Evolutionary conservation across 1,140 invertebrate species (phyloP).

Genomic region (Drosophila bocki): DNA sequence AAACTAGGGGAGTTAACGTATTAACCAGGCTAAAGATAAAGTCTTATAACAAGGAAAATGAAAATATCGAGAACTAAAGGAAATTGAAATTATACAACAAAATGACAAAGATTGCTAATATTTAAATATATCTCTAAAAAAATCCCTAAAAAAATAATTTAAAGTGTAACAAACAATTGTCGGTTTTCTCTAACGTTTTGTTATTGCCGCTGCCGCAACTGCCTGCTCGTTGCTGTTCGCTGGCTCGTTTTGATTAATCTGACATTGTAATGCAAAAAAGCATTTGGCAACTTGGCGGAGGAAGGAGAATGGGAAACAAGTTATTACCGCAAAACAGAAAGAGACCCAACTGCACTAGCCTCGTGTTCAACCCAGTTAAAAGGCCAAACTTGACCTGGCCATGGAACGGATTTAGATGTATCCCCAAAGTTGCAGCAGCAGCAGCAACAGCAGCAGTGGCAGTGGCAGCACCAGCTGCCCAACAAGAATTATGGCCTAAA

Average conservation of each 20-base stretch:
- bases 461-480: slow-evolving; percentile 41
- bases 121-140: no score
- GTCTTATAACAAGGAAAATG: no score
- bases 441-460: slow-evolving; percentile 26
- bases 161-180: slow-evolving; percentile 70
- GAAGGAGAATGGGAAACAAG: slow-evolving; percentile 50
- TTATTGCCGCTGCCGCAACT: slow-evolving; percentile 22
- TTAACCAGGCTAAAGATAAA: background rate
- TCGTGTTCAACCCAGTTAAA: slow-evolving; percentile 77
- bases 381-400: slow-evolving; percentile 81
- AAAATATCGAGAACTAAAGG: no score
- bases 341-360: slow-evolving; percentile 38
- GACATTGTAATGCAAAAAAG: slow-evolving; percentile 83
- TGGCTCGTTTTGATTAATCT: slow-evolving; percentile 82
- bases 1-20: background rate
- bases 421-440: slow-evolving; percentile 18
- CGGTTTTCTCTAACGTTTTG: slow-evolving; percentile 79
- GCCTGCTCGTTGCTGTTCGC: slow-evolving; percentile 51
- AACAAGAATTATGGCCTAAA: slow-evolving; percentile 66
- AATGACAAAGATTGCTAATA: no score
- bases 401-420: slow-evolving; percentile 76
- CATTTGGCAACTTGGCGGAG: slow-evolving; percentile 65
- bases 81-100: no score
- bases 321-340: slow-evolving; percentile 51
- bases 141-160: background rate